A percentile compares a stretch with the other conserved stretches of the same genome.
Evolutionary conservation across 2,113 vertebrate genomes (phyloP).

Genomic region (Gallinago paraguaiae): DNA sequence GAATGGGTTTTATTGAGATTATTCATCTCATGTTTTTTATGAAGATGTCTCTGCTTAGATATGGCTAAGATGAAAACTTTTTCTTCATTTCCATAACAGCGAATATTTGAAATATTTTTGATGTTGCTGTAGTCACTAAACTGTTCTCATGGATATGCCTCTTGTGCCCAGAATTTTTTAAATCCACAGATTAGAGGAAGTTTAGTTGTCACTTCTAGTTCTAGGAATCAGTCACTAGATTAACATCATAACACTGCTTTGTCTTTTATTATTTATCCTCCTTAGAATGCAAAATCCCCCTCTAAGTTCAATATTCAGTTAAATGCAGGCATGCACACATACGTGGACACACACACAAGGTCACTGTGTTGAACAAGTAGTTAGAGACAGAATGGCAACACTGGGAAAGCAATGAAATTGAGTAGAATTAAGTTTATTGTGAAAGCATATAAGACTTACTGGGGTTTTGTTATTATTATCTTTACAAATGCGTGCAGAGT

Average conservation of each 20-base stretch:
- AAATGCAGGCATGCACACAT: background rate
- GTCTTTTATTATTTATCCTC: background rate
- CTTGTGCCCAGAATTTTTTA: background rate
- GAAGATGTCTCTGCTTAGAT: background rate
- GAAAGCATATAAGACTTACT: background rate
- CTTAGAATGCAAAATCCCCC: background rate
- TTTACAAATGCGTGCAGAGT: background rate
- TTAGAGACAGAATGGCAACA: background rate
- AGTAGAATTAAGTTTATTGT: background rate
- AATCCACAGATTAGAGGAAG: background rate
- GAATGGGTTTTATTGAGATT: background rate
- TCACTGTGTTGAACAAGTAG: background rate
- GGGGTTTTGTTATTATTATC: background rate
- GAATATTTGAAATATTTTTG: background rate
- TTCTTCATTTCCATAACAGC: background rate
- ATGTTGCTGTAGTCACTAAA: background rate
- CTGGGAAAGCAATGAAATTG: background rate
- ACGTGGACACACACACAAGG: fast-evolving
- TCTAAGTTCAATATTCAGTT: background rate
- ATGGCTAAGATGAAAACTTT: background rate
- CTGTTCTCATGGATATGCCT: background rate
- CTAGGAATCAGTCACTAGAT: background rate
- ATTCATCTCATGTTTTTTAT: background rate
- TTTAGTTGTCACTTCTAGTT: background rate
- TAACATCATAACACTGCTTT: background rate